phyloP scores from a whole-genome alignment of 2,113 vertebrate genomes.

The Theristicus caerulescens region DNA sequence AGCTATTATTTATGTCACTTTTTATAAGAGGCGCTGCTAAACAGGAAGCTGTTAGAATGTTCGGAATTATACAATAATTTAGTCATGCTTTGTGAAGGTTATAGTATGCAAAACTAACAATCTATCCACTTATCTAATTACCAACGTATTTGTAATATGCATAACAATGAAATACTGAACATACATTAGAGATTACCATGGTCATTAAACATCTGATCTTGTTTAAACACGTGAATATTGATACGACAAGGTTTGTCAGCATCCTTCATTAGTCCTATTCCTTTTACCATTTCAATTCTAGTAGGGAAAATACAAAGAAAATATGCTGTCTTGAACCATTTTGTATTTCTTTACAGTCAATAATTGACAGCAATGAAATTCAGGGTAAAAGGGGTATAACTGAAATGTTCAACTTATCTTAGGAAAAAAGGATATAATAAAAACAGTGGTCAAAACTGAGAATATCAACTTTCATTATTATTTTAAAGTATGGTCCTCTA shows the following conservation, averaged over 20 bases:
- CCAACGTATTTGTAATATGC: neutral
- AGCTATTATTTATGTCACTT: neutral
- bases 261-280: neutral
- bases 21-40: neutral
- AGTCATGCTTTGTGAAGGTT: neutral
- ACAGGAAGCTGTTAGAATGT: neutral
- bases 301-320: neutral
- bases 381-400: neutral
- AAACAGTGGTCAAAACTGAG: neutral
- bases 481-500: neutral
- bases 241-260: neutral
- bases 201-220: neutral
- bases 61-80: neutral
- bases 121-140: neutral
- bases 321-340: neutral
- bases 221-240: neutral
- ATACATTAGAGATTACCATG: neutral
- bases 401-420: neutral
- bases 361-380: neutral
- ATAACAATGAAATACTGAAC: neutral
- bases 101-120: neutral
- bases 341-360: neutral
- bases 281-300: neutral
- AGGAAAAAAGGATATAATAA: neutral
- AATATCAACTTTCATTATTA: neutral